Evolutionary conservation across 2,888 invertebrate genomes (phyloP), one percentile per base, ranked within the genome.

Genomic region (Argyra leucocephala): DNA sequence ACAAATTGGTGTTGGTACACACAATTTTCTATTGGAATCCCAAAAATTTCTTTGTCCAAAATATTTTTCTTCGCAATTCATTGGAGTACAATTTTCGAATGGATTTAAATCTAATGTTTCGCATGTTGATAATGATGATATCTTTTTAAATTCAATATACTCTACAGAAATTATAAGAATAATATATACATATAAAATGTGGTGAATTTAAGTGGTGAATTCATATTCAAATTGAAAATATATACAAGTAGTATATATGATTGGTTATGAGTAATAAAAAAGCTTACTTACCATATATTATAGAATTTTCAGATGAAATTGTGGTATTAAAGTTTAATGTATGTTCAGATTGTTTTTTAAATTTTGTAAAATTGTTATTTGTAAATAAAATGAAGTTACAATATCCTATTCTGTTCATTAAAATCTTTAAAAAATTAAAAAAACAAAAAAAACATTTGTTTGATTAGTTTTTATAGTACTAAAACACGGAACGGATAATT

Each of bases 11-110:
- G 65, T 67, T 3, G 61, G 57, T 24, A 77, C 75, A 65, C 78
- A 79, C 24, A 70, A 68, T n/a, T 73, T 69, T 2, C 72, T 67
- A 7, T 69, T 67, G 0, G 21, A 67, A 71, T 83, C 83, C 71
- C 80, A 84, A 70, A 76, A 84, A 72, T 79, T 83, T 57, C 80
- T 77, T 63, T 74, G 74, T 1, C 83, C 84, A 63, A 82, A 80
- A 73, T 84, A 84, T 67, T 84, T 84, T 68, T 82, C 79, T 66
- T 82, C 80, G 69, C 84, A 84, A 70, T 83, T 80, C 0, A 82
- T 78, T 1, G 82, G 82, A n/a, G 74, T 76, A 70, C 84, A 84
- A 57, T 79, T 78, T 23, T 77, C 74, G 12, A 81, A 73, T 21
- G 81, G 81, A 66, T 84, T 80, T 71, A 80, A 74, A 74, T 84